phyloP scores from a whole-genome alignment of 2,113 vertebrate genomes.

The Nycticebus coucang region DNA sequence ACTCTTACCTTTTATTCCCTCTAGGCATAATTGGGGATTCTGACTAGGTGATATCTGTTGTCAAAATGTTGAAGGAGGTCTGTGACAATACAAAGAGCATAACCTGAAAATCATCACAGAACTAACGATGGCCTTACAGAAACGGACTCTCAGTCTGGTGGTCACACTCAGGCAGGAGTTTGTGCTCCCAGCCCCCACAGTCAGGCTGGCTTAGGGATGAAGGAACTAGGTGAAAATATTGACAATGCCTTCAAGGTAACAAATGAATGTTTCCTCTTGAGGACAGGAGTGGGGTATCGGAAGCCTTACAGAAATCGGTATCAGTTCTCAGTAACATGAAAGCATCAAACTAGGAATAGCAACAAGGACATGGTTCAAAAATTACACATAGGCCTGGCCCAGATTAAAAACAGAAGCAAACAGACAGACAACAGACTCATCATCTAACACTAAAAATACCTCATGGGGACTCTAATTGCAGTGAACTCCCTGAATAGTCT shows the following conservation, averaged over 20 bases:
- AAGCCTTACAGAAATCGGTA: constrained; percentile 96
- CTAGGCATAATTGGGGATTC: constrained; percentile 88
- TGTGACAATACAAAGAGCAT: constrained; percentile 90
- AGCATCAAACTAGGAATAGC: constrained; percentile 92
- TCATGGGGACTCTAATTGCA: constrained; percentile 91
- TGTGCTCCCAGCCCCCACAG: constrained; percentile 90
- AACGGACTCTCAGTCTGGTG: constrained; percentile 92
- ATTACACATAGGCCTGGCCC: constrained; percentile 91
- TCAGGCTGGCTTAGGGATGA: constrained; percentile 91
- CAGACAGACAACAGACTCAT: constrained; percentile 80
- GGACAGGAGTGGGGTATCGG: constrained; percentile 88
- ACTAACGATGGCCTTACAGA: constrained; percentile 91
- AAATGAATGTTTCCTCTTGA: constrained; percentile 92
- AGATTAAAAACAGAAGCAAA: constrained; percentile 87
- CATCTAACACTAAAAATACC: constrained; percentile 93
- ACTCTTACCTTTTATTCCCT: constrained; percentile 87
- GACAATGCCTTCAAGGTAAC: constrained; percentile 89
- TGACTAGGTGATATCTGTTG: constrained; percentile 89
- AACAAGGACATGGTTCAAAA: constrained; percentile 94
- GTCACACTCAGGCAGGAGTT: constrained; percentile 91
- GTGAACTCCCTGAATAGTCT: constrained; percentile 91
- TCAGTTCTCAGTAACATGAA: constrained; percentile 93
- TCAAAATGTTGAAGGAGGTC: constrained; percentile 93
- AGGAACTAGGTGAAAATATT: constrained; percentile 90
- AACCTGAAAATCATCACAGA: constrained; percentile 93